phyloP scores from a whole-genome alignment of 2,888 invertebrate genomes.

The Linnaemya vulpina region DNA sequence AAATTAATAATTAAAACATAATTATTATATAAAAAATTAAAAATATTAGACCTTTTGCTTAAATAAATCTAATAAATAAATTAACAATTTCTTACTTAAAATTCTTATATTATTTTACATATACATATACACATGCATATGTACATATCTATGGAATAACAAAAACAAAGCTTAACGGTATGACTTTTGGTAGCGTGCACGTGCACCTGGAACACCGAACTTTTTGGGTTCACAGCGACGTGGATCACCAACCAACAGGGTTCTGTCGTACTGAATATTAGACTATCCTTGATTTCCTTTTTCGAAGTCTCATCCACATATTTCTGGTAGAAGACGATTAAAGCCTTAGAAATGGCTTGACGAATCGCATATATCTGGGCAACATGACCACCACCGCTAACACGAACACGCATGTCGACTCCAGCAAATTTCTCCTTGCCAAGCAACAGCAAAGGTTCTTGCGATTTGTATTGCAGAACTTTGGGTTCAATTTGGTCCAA shows the following conservation, averaged over 20 bases:
- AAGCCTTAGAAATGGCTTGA: constrained; percentile 98
- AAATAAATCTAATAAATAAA: no score
- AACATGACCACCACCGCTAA: constrained; percentile 99
- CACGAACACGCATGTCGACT: constrained; percentile 98
- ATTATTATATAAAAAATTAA: no score
- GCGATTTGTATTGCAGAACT: constrained; percentile 96
- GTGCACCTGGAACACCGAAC: constrained; percentile 99
- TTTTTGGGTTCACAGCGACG: constrained; percentile 99
- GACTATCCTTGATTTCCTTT: constrained; percentile 99
- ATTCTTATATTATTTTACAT: constrained; percentile 36
- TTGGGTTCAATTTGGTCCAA: constrained; percentile 98
- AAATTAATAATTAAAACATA: no score
- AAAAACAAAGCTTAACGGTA: constrained; percentile 91
- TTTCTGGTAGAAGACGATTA: constrained; percentile 99
- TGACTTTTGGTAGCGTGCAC: constrained; percentile 99
- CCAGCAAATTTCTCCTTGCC: constrained; percentile 98
- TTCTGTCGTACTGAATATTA: constrained; percentile 99
- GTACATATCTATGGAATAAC: constrained; percentile 26
- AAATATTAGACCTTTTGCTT: no score
- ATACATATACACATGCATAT: no score
- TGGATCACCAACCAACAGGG: constrained; percentile 98
- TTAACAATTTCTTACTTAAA: constrained; percentile 67
- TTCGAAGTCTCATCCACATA: constrained; percentile 99
- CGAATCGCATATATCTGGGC: constrained; percentile 99
- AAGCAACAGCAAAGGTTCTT: constrained; percentile 94